These are phyloP conservation scores for Tenthredo amoena DNA, from an alignment of 2,888 invertebrate genomes.

Conservation along the genomic window DNA sequence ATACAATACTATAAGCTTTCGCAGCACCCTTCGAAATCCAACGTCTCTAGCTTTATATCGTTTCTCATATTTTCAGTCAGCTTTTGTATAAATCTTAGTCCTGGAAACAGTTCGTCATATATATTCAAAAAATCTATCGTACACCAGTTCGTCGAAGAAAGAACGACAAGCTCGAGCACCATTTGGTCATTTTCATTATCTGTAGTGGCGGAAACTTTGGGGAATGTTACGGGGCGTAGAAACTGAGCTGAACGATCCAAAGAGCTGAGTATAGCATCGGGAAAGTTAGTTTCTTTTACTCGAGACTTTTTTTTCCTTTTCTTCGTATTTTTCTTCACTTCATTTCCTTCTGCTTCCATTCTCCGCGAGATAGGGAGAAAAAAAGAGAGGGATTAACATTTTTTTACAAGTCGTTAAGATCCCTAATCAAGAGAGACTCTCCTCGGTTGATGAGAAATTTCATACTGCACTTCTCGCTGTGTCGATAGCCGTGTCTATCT, in stretches of 20 bases:
- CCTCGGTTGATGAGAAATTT: too few species aligned
- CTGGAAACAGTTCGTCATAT: neutral
- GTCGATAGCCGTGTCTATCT: too few species aligned
- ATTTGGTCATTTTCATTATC: neutral
- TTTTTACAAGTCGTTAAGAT: neutral
- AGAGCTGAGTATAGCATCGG: too few species aligned
- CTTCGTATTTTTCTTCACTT: conserved; percentile 20
- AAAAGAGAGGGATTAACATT: too few species aligned
- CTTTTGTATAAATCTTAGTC: neutral
- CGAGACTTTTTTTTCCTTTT: neutral
- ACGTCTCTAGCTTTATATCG: neutral
- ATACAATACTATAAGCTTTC: neutral
- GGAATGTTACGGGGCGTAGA: neutral
- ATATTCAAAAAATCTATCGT: neutral
- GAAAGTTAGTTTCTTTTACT: neutral
- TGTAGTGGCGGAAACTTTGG: neutral
- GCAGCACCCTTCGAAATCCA: neutral
- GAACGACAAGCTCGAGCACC: neutral
- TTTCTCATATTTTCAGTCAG: neutral
- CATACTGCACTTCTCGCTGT: too few species aligned
- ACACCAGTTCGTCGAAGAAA: neutral
- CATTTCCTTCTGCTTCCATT: neutral
- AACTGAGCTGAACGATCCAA: neutral
- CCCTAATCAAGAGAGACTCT: neutral
- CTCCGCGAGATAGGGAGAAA: neutral